Evolutionary conservation across 2,888 invertebrate genomes (phyloP), one percentile per base, ranked within the genome.

Genomic region (Drosophila neutralis): DNA sequence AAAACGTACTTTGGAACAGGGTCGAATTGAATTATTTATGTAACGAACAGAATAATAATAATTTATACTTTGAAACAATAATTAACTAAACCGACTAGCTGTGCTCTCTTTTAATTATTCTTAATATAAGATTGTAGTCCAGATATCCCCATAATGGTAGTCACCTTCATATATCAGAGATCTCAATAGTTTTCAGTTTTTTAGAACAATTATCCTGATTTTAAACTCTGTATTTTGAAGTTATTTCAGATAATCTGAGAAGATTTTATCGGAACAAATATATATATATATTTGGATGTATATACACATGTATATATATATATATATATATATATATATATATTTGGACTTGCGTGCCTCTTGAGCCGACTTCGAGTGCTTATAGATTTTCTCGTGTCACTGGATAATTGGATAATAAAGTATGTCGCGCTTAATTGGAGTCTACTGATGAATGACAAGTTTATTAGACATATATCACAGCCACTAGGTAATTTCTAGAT

Each of bases 391-490:
- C 21, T 52, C 58, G 27, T n/a, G 31, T 24, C 33, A 29, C n/a
- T 10, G 11, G 42, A 53, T 42, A 52, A 65, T 64, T 73, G 24
- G 27, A 58, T 56, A 48, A 13, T n/a, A 21, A n/a, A 21, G 38
- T 40, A n/a, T 21, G 29, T 56, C 38, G 13, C 49, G 36, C 69
- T 54, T 45, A 24, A 4, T 38, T 38, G n/a, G 27, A 48, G 45
- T 57, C 73, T 65, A 65, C 51, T 64, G 10, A 65, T 61, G 31
- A 63, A 24, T 58, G 27, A 45, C 7, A 45, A 45, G 21, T 45
- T 36, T 27, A 21, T 53, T 40, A 29, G 36, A 27, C 36, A 40
- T 21, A 40, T 49, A 73, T 71, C 71, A 73, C 74, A 73, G 71
- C 57, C 53, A 40, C 31, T 56, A 40, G 49, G 11, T 66, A 36